A percentile compares a stretch with the other conserved stretches of the same genome.
These are phyloP conservation scores for Apodemia zela DNA, from an alignment of 2,888 invertebrate genomes.

Conservation along the genomic window DNA sequence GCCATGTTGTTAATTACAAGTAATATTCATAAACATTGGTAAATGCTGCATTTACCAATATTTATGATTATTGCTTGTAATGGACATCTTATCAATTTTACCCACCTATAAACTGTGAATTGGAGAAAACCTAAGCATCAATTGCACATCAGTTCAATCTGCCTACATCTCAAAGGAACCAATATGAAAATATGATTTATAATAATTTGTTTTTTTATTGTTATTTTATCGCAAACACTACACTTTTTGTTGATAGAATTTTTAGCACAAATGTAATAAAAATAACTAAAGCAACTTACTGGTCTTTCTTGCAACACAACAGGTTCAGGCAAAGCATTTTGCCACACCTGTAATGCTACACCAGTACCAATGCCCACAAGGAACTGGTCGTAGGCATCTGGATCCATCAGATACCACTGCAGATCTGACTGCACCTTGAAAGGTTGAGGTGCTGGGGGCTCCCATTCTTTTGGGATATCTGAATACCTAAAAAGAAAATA, in stretches of 20 bases:
- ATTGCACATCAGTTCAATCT: not conserved
- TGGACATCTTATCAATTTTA: no score
- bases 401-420: constrained; percentile 94
- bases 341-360: constrained; percentile 91
- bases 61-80: no score
- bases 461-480: constrained; percentile 95
- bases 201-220: no score
- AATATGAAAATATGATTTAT: not conserved
- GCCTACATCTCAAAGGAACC: not conserved
- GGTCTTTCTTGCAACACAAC: constrained; percentile 89
- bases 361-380: constrained; percentile 92
- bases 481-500: constrained; percentile 81
- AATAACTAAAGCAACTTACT: constrained; percentile 62
- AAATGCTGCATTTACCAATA: no score
- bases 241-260: no score
- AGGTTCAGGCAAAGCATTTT: constrained; percentile 94
- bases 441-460: constrained; percentile 91
- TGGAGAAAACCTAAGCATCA: not conserved
- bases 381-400: constrained; percentile 98
- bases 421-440: constrained; percentile 96
- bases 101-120: no score
- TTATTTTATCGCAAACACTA: no score
- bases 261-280: no score
- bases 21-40: no score
- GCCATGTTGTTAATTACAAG: no score